Evolutionary conservation across 2,797 vertebrate species (phyloP).

Genomic region (Presbytis comata): DNA sequence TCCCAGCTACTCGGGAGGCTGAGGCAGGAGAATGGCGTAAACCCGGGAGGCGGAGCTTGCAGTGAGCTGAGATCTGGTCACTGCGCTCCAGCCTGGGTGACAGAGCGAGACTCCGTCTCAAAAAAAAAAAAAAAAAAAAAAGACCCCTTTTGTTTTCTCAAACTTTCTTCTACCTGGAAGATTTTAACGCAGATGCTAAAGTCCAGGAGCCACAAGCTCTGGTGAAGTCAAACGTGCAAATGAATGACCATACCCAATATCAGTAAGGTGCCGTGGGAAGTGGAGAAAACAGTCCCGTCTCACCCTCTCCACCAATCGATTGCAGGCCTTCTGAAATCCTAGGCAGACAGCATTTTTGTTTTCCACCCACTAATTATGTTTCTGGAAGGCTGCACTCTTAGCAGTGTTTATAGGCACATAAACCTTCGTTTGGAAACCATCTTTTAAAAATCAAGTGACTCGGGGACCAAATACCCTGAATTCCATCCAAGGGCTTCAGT

Average conservation of each 20-base stretch:
- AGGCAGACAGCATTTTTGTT: background rate
- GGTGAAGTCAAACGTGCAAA: background rate
- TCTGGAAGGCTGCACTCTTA: background rate
- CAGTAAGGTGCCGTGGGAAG: background rate
- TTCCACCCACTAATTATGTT: background rate
- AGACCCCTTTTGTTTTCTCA: constrained; percentile 1
- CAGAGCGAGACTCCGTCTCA: too few species aligned
- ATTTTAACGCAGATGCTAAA: background rate
- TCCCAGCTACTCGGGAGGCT: too few species aligned
- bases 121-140: too few species aligned
- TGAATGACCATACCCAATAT: rapidly evolving
- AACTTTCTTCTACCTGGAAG: constrained; percentile 29
- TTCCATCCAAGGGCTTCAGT: background rate
- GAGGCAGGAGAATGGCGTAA: too few species aligned
- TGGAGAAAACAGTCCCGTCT: background rate
- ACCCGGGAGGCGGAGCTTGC: too few species aligned
- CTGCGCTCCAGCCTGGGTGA: too few species aligned
- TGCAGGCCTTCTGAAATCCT: constrained; percentile 44
- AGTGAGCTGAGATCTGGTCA: too few species aligned
- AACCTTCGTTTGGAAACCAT: background rate
- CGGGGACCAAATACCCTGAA: background rate
- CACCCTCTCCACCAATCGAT: background rate
- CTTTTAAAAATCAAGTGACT: constrained; percentile 35
- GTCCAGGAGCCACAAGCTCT: background rate
- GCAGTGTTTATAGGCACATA: constrained; percentile 28